Base-by-base conservation (phyloP, 2,888 invertebrate species). In the Hydrotaea diabolus region DNA sequence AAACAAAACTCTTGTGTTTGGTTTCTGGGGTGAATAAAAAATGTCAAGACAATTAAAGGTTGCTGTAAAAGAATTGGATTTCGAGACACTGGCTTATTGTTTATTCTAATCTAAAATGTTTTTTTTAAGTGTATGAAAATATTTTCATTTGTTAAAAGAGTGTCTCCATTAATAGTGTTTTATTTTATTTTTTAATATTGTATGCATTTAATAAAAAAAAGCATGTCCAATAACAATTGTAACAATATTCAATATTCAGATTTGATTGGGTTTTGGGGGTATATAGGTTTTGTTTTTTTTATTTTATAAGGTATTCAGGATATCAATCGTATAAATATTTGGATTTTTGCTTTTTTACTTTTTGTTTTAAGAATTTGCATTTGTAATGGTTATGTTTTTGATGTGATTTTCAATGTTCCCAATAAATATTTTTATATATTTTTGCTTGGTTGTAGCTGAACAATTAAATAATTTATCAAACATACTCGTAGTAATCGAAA, bases 51-150 rank as follows among this genome's bases (percentile, higher is more conserved):
- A n/a, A n/a, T n/a, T n/a, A 49, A 7, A 49, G n/a, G 43, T 7
- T 9, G 9, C 43, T 43, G 15, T 43, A 9, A 73, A 79, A 31
- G 43, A 73, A 72, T 64, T 79, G 15, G 1, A 17, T 75, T 80
- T 71, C 76, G 15, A 86, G 11, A 23, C 59, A 26, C 26, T 26
- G 59, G 11, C 23, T 23, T 23, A 59, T 59, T 88, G 87, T 89
- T 88, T 89, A 89, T 88, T 88, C 89, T 89, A 88, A 87, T 88
- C 88, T 89, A 89, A 90, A 89, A 88, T 88, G 86, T 85, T 88
- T 86, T 88, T 85, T 83, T 85, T 85, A 84, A 15, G 75, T 81
- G 85, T 86, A 77, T 81, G 66, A 86, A 87, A 86, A 87, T 85
- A 82, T 86, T 57, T 69, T 72, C 39, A 62, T 75, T 73, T 39